These are phyloP conservation scores for Ahaetulla prasina DNA, from an alignment of 2,113 vertebrate genomes.

Conservation along the genomic window DNA sequence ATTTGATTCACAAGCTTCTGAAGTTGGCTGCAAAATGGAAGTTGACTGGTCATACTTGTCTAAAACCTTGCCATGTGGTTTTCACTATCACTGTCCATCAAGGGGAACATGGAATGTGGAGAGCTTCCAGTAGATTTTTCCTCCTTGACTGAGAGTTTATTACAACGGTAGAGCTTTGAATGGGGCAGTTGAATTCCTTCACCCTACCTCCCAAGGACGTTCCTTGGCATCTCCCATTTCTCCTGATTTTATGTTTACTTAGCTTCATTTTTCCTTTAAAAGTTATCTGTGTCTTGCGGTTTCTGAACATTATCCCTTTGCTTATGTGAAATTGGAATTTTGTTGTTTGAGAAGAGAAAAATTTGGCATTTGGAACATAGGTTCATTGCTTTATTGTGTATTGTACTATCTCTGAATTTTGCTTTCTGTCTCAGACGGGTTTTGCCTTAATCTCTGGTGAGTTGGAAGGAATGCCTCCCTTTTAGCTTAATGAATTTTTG, in stretches of 20 bases:
- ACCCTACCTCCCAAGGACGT: background rate
- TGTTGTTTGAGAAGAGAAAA: background rate
- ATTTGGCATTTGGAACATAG: background rate
- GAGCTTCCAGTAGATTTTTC: background rate
- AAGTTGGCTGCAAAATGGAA: background rate
- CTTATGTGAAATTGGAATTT: background rate
- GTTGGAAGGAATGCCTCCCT: background rate
- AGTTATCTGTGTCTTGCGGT: background rate
- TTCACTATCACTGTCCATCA: background rate
- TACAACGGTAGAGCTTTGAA: background rate
- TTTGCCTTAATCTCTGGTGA: background rate
- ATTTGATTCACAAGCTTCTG: background rate
- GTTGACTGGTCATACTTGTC: background rate
- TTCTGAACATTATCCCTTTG: background rate
- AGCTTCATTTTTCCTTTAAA: background rate
- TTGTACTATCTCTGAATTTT: background rate
- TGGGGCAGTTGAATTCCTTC: background rate
- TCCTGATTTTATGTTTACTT: background rate
- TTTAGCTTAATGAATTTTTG: background rate
- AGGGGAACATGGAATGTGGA: no score
- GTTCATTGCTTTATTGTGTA: background rate
- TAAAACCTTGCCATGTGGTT: background rate
- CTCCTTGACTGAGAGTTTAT: background rate
- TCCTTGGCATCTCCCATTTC: background rate
- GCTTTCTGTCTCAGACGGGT: background rate